Evolutionary conservation across 2,797 vertebrate species (phyloP), one percentile per base, ranked within the genome.

Genomic region (Sparidentex hasta): DNA sequence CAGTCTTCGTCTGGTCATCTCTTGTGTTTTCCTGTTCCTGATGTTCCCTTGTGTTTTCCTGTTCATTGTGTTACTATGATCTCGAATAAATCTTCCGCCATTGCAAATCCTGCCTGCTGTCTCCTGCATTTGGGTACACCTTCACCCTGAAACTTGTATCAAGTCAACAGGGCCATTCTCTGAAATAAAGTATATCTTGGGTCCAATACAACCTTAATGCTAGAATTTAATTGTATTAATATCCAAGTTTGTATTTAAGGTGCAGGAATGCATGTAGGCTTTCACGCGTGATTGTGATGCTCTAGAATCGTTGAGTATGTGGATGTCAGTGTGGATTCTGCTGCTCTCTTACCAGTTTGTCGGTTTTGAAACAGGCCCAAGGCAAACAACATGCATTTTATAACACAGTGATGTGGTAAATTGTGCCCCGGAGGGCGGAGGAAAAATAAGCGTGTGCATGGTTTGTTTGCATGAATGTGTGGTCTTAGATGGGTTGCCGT

Each of bases 331-430:
- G 44, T 65, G 74, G 50, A 63, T 65, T 80, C 48, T 58, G n/a
- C 46, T 70, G 33, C 75, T 79, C 62, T 77, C 50, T 83, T 71
- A 65, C 38, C 62, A 65, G 33, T 74, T 79, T 69, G 62, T 83
- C 67, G 58, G 61, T 83, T 83, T 78, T 65, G 50, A 85, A 87
- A 85, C 11, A n/a, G 9, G 71, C 87, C 71, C 25, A 66, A 38
- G 76, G 76, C 80, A 73, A 85, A 65, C 18, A 79, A 33, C 64
- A 33, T 76, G 74, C 59, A 68, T 90, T 87, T 90, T 78, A 69
- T 72, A 82, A 80, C 65, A 82, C 82, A 81, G 74, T 54, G 64
- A 79, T 74, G 77, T 80, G 83, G 56, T 78, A 84, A 86, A 88
- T 76, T 80, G 57, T 73, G 72, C 69, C 82, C 80, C 48, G 41